Percentiles rank a stretch among this genome's conserved stretches.
phyloP scores from a whole-genome alignment of 2,113 vertebrate species.

The Nyctibius bracteatus region DNA sequence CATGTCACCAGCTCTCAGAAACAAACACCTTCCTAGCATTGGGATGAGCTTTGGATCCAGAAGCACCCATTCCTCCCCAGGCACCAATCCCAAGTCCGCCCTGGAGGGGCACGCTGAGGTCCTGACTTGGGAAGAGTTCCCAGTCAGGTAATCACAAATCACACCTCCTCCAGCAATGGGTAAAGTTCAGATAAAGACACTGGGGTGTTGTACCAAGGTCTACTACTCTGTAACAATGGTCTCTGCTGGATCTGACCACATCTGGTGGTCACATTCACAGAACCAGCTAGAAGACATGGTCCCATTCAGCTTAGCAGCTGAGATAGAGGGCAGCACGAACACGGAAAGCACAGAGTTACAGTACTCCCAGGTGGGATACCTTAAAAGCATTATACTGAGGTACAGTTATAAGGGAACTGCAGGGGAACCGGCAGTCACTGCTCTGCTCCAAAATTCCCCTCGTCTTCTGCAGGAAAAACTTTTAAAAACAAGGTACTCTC shows the following conservation, averaged over 20 bases:
- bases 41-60: background rate
- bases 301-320: background rate
- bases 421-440: background rate
- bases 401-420: background rate
- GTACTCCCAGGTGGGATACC: background rate
- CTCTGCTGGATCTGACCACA: background rate
- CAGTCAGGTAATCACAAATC: background rate
- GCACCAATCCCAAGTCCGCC: fast-evolving
- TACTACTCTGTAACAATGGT: background rate
- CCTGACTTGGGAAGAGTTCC: background rate
- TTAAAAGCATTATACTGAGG: background rate
- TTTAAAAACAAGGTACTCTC: background rate
- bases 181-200: background rate
- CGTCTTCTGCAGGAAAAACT: background rate
- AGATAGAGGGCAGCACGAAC: background rate
- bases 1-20: background rate
- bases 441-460: background rate
- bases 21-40: background rate
- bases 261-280: background rate
- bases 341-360: background rate
- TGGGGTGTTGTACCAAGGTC: background rate
- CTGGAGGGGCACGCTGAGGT: background rate
- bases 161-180: background rate
- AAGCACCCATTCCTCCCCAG: background rate
- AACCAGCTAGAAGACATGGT: background rate